Base-by-base conservation (phyloP, 2,888 invertebrate species). In the Clivina fossor region DNA sequence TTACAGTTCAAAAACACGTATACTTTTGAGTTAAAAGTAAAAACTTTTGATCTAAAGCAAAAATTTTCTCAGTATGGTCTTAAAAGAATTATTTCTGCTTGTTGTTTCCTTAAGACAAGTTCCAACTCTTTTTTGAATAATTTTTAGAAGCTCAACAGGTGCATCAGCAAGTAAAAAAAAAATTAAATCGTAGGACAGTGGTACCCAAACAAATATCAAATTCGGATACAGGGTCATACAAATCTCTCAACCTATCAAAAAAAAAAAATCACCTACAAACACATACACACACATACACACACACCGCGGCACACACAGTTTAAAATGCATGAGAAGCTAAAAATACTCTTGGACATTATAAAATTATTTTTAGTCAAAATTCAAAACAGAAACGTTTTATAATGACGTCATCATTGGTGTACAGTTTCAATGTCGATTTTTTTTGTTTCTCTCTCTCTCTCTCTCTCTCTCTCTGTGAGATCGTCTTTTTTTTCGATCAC, bases 321-420 rank as follows among this genome's bases (percentile, higher is more conserved):
- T n/a, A 19, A 38, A 40, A 16, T n/a, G n/a, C n/a, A n/a, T n/a
- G n/a, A n/a, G n/a, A 20, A 1, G 16, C 43, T 43, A 43, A 15
- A 43, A 43, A 43, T 43, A 47, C 19, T 18, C 13, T 11, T 37
- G 44, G 44, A 53, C 53, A 53, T 55, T 55, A 47, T 55, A 46
- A 55, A 47, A 20, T 30, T 55, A 55, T 55, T 55, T 46, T 40
- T 55, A 55, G 40, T 24, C 16, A 38, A n/a, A n/a, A n/a, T n/a
- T n/a, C n/a, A n/a, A n/a, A n/a, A 26, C 47, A 47, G 43, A 54
- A 47, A 47, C 38, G 32, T 55, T 53, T 55, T 44, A 53, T 53
- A 53, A 44, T 53, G 53, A 53, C 53, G 53, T 53, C 53, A 53
- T 35, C 11, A 37, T 32, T 44, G 53, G 53, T 53, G 37, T 53